A percentile compares a stretch with the other conserved stretches of the same genome.
Evolutionary conservation across 1,140 invertebrate species (phyloP).

Genomic region (Calliopsis andreniformis): DNA sequence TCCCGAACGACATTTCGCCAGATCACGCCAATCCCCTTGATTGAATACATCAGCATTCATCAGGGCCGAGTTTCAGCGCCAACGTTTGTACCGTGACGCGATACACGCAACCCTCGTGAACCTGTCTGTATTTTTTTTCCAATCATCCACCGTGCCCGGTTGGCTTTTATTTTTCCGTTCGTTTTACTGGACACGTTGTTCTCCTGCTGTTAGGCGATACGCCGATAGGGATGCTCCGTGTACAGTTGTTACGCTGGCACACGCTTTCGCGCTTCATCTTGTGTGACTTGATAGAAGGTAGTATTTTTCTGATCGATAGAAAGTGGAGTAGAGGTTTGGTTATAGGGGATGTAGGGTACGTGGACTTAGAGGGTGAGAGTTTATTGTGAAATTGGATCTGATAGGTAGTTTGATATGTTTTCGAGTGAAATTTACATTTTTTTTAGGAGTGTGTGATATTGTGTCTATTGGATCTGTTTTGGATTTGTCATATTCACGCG

Average conservation of each 20-base stretch:
- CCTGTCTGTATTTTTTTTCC: not conserved
- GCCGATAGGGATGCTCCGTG: not conserved
- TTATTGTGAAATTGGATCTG: too few species aligned
- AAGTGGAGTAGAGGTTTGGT: too few species aligned
- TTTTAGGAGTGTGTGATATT: too few species aligned
- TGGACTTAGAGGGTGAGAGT: too few species aligned
- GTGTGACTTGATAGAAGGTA: too few species aligned
- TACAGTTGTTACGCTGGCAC: too few species aligned
- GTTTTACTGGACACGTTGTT: not conserved
- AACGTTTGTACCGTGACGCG: not conserved
- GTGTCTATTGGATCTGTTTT: too few species aligned
- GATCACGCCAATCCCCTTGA: slow-evolving; percentile 67
- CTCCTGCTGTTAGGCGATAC: not conserved
- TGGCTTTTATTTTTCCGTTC: not conserved
- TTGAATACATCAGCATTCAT: slow-evolving; percentile 72
- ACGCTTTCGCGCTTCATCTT: not conserved
- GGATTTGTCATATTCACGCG: too few species aligned
- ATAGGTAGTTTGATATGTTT: too few species aligned
- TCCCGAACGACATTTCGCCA: slow-evolving; percentile 62
- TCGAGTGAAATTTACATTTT: too few species aligned
- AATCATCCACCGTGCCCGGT: not conserved
- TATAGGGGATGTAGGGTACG: too few species aligned
- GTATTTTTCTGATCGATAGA: too few species aligned
- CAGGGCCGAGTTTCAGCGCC: slow-evolving; percentile 7
- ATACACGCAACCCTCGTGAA: not conserved